These are phyloP conservation scores for Drosophila carrolli DNA, from an alignment of 1,140 invertebrate species.

Conservation along the genomic window DNA sequence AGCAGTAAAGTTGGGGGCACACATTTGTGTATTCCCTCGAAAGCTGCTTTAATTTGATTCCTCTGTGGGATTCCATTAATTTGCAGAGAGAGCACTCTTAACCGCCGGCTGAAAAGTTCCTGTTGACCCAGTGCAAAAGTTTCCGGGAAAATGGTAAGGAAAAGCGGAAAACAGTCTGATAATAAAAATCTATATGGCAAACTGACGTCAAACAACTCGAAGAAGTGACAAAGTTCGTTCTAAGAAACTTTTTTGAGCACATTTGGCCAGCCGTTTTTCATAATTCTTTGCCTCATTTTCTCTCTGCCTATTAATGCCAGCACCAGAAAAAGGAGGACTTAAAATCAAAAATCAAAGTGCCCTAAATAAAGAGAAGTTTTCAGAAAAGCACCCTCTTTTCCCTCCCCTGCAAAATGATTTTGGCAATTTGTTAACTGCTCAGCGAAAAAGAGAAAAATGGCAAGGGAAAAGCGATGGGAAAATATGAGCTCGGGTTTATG, in stretches of 20 bases:
- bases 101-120: conserved; percentile 30
- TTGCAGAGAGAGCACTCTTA: neutral
- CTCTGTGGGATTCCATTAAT: conserved; percentile 24
- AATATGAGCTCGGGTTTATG: conserved; percentile 63
- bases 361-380: conserved; percentile 70
- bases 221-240: conserved; percentile 61
- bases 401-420: conserved; percentile 33
- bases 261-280: conserved; percentile 67
- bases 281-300: conserved; percentile 47
- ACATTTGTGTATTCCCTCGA: neutral
- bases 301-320: conserved; percentile 55
- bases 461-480: conserved; percentile 11
- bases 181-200: conserved; percentile 47
- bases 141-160: conserved; percentile 4
- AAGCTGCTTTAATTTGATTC: conserved; percentile 37
- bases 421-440: conserved; percentile 70
- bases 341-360: conserved; percentile 57
- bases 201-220: conserved; percentile 55
- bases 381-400: conserved; percentile 28
- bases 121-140: conserved; percentile 27
- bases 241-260: conserved; percentile 53
- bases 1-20: conserved; percentile 2
- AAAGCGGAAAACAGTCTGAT: conserved; percentile 34
- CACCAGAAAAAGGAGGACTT: conserved; percentile 23
- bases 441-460: conserved; percentile 2